A percentile compares a stretch with the other conserved stretches of the same genome.
phyloP scores from a whole-genome alignment of 2,113 vertebrate genomes.

The Peromyscus leucopus region DNA sequence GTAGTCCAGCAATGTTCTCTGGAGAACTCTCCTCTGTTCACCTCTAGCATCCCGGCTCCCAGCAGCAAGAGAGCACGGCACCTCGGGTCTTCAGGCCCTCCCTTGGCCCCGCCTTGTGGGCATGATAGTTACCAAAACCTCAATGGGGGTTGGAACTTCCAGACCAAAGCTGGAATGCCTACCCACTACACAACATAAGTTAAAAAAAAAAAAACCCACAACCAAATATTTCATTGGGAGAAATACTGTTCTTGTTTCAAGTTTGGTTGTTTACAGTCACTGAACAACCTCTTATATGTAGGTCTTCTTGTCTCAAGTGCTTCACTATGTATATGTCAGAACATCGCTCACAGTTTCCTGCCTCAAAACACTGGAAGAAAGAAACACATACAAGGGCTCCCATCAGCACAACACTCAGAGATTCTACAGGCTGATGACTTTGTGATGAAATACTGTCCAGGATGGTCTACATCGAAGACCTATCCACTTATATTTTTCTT shows the following conservation, averaged over 20 bases:
- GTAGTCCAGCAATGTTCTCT: too few species aligned
- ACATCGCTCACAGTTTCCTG: neutral
- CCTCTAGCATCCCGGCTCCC: too few species aligned
- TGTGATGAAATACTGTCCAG: neutral
- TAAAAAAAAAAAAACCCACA: neutral
- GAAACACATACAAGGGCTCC: neutral
- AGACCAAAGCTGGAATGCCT: too few species aligned
- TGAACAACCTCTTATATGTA: neutral
- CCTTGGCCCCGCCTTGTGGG: too few species aligned
- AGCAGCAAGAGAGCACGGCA: too few species aligned
- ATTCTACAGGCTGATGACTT: neutral
- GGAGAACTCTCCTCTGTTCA: too few species aligned
- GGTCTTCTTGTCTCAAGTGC: neutral
- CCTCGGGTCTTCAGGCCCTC: too few species aligned
- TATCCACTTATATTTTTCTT: neutral
- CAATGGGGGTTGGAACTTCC: too few species aligned
- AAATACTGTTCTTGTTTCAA: neutral
- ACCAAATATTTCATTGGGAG: neutral
- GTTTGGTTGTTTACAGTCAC: neutral
- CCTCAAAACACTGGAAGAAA: neutral
- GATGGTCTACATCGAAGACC: neutral
- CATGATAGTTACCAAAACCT: too few species aligned
- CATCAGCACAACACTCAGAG: neutral
- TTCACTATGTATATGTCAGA: neutral
- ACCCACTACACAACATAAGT: neutral